Percentiles rank a stretch among this genome's conserved stretches.
These are phyloP conservation scores for Conus betulinus DNA, from an alignment of 1,140 invertebrate species.

Conservation along the genomic window DNA sequence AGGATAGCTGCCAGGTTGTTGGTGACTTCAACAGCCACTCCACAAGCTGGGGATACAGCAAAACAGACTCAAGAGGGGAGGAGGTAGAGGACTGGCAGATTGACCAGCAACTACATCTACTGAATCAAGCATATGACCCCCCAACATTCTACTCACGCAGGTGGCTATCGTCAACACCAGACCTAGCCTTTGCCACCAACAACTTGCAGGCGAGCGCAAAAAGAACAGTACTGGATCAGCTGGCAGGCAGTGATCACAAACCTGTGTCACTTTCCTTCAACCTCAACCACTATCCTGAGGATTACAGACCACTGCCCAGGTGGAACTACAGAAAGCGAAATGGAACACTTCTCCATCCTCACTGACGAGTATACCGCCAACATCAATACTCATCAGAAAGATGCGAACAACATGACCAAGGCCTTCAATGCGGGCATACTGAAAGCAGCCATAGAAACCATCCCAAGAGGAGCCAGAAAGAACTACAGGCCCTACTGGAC, in stretches of 20 bases:
- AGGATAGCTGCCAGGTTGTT: slow-evolving; percentile 7
- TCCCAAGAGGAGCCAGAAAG: slow-evolving; percentile 18
- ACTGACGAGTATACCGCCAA: slow-evolving; percentile 9
- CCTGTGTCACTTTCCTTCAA: neutral
- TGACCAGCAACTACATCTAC: slow-evolving; percentile 2
- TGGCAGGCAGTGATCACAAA: slow-evolving; percentile 27
- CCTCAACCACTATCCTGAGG: neutral
- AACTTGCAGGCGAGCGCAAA: neutral
- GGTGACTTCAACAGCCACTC: slow-evolving; percentile 27
- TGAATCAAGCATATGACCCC: slow-evolving; percentile 25
- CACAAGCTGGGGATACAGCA: too few species aligned
- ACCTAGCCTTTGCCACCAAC: slow-evolving; percentile 22
- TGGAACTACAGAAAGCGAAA: neutral
- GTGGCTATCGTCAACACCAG: slow-evolving; percentile 21
- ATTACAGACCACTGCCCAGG: neutral
- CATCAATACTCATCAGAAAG: neutral
- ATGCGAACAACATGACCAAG: neutral
- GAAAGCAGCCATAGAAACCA: slow-evolving; percentile 25
- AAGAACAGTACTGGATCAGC: slow-evolving; percentile 27
- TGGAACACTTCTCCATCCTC: neutral
- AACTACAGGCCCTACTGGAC: slow-evolving; percentile 27
- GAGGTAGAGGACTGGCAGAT: too few species aligned
- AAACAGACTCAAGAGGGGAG: too few species aligned
- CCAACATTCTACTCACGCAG: slow-evolving; percentile 30
- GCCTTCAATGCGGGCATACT: slow-evolving; percentile 9